These are phyloP conservation scores for Palythoa grandiflora DNA, from an alignment of 92 coral and sea anemone genomes.

Conservation along the genomic window DNA sequence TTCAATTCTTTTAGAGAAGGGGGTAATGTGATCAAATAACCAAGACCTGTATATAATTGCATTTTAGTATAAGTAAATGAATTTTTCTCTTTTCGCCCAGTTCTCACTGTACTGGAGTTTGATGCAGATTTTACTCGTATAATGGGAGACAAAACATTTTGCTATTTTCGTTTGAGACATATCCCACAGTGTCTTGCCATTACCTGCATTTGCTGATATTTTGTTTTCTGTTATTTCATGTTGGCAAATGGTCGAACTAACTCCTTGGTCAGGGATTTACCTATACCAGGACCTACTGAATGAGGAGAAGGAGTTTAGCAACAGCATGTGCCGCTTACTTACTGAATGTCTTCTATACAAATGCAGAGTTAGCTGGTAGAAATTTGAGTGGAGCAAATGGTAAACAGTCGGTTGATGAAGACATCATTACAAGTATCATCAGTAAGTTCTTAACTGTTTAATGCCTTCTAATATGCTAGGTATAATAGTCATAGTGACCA, in stretches of 20 bases:
- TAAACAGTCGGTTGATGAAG: constrained; percentile 26
- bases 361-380: constrained; percentile 21
- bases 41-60: neutral
- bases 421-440: constrained; percentile 1
- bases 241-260: constrained; percentile 15
- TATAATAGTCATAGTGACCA: too few relatives aligned
- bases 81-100: neutral
- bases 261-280: constrained; percentile 36
- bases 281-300: neutral
- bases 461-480: too few relatives aligned
- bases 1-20: too few relatives aligned
- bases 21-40: neutral
- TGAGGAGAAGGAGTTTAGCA: constrained; percentile 17
- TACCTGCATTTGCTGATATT: neutral
- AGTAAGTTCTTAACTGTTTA: neutral
- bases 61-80: neutral
- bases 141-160: too few relatives aligned
- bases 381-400: constrained; percentile 25
- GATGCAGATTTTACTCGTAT: too few relatives aligned
- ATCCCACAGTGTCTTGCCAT: neutral
- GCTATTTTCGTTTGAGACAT: neutral
- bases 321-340: constrained; percentile 39
- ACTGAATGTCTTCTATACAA: constrained; percentile 31
- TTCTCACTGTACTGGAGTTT: neutral
- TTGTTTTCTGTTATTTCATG: neutral